phyloP scores from a whole-genome alignment of 2,113 vertebrate species.

The Platichthys flesus region DNA sequence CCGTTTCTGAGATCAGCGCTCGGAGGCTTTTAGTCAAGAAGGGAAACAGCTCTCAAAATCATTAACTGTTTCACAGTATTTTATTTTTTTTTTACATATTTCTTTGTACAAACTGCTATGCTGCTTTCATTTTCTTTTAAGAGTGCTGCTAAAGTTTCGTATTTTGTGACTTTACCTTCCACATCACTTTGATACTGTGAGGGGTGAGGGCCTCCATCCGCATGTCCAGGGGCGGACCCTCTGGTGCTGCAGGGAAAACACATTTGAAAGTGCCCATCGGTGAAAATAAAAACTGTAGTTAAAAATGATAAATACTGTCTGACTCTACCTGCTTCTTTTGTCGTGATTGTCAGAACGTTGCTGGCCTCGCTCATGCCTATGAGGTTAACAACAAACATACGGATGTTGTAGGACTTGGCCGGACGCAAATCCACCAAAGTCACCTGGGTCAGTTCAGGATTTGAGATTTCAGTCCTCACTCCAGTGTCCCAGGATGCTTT shows the following conservation, averaged over 20 bases:
- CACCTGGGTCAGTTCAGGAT: slow-evolving; percentile 56
- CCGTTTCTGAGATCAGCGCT: slow-evolving; percentile 63
- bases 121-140: not conserved
- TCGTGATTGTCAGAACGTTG: slow-evolving; percentile 68
- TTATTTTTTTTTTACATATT: not conserved
- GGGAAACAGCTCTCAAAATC: not conserved
- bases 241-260: slow-evolving; percentile 58
- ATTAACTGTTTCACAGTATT: not conserved
- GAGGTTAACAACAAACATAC: slow-evolving; percentile 64
- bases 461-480: slow-evolving; percentile 21
- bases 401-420: slow-evolving; percentile 64
- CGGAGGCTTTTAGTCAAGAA: slow-evolving; percentile 57
- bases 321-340: slow-evolving; percentile 72
- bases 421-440: slow-evolving; percentile 70
- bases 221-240: slow-evolving; percentile 69
- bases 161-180: slow-evolving; percentile 62
- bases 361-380: slow-evolving; percentile 67
- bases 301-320: not conserved
- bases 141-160: not conserved
- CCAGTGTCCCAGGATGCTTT: slow-evolving; percentile 65
- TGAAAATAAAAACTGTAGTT: not conserved
- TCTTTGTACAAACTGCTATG: too few relatives aligned
- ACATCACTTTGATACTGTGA: slow-evolving; percentile 66
- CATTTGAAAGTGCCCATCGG: not conserved
- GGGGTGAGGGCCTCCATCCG: slow-evolving; percentile 51